Conservation (phyloP, 2,797 vertebrate genomes). For the Urophycis tenuis region DNA sequence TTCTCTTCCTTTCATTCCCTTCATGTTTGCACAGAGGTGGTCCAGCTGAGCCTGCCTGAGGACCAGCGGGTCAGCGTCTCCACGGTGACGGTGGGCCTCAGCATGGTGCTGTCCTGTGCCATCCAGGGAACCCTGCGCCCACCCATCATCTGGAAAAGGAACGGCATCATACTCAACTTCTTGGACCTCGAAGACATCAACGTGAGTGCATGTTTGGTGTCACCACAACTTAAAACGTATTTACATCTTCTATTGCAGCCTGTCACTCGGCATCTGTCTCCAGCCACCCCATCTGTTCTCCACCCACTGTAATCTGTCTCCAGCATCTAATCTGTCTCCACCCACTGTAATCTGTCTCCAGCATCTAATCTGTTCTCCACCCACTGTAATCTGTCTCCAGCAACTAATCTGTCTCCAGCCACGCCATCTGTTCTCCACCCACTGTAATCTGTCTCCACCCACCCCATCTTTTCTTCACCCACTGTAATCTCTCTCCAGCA, state of each 20-base stretch:
- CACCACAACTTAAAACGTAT: neutral
- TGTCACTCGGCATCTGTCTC: neutral
- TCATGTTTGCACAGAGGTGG: slow-evolving; percentile 76
- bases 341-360: neutral
- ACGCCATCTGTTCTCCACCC: too few species aligned
- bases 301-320: neutral
- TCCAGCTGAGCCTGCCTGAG: slow-evolving; percentile 81
- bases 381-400: too few species aligned
- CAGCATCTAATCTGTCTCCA: neutral
- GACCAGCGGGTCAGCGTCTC: slow-evolving; percentile 76
- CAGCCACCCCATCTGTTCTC: neutral
- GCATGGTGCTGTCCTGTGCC: slow-evolving; percentile 81
- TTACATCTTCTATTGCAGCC: neutral
- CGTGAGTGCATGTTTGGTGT: slow-evolving; percentile 65
- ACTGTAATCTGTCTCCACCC: neutral
- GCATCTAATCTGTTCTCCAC: too few species aligned
- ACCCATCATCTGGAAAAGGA: slow-evolving; percentile 90
- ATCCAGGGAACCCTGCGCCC: slow-evolving; percentile 83
- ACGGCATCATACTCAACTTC: slow-evolving; percentile 84
- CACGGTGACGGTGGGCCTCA: slow-evolving; percentile 88
- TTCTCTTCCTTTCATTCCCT: slow-evolving; percentile 5
- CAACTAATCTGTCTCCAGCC: too few species aligned
- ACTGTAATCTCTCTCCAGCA: neutral
- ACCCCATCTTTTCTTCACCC: neutral
- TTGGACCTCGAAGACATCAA: slow-evolving; percentile 92